Conservation (phyloP, 1,140 invertebrate genomes). For the Procambarus virginalis region DNA sequence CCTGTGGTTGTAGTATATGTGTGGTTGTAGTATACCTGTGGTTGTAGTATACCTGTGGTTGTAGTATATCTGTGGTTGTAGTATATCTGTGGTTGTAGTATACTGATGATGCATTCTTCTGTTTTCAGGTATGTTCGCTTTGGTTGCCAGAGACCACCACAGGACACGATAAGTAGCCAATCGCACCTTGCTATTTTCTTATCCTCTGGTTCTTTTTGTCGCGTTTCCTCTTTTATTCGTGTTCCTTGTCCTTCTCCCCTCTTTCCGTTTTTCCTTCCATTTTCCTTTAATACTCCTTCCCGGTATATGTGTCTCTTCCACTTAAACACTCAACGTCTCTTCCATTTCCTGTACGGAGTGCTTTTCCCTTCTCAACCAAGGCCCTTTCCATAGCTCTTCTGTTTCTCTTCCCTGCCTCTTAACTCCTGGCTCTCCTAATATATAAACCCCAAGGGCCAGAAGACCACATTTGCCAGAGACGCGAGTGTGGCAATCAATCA, state of each 20-base stretch:
- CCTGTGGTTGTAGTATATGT: too few species aligned
- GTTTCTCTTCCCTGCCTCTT: conserved; percentile 4
- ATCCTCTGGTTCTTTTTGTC: too few species aligned
- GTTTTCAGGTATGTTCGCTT: too few species aligned
- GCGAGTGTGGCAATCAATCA: not conserved
- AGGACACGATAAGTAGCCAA: too few species aligned
- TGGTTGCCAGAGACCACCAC: too few species aligned
- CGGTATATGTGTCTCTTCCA: not conserved
- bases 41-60: too few species aligned
- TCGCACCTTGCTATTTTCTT: too few species aligned
- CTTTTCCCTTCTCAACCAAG: not conserved
- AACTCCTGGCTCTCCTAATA: not conserved
- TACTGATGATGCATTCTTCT: too few species aligned
- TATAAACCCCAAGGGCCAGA: conserved; percentile 1
- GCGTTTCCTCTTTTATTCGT: not conserved
- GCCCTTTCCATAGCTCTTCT: not conserved
- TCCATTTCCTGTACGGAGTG: not conserved
- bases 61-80: too few species aligned
- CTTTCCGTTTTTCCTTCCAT: not conserved
- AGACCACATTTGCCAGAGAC: conserved; percentile 25
- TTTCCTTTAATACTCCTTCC: not conserved
- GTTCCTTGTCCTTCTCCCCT: not conserved
- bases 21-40: too few species aligned
- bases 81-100: too few species aligned
- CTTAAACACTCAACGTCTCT: not conserved